These are phyloP conservation scores for Nomada goodeniana DNA, from an alignment of 2,888 invertebrate species.

Conservation along the genomic window DNA sequence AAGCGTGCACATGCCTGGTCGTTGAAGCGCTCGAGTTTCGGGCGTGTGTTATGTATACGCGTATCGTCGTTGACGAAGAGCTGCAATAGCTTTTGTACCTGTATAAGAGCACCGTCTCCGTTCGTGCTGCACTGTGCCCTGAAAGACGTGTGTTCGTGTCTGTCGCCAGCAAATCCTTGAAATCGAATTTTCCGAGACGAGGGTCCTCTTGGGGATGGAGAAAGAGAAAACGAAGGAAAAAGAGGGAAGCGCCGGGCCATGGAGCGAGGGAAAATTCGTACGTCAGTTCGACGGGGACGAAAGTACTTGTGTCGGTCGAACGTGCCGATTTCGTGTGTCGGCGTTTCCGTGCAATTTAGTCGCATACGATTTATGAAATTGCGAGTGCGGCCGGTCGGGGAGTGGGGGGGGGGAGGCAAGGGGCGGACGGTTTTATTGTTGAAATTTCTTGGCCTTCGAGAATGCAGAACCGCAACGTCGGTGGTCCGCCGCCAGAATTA, in stretches of 20 bases:
- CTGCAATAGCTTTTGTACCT: slow-evolving; percentile 42
- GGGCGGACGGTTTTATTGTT: slow-evolving; percentile 21
- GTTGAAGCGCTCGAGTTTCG: slow-evolving; percentile 23
- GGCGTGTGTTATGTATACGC: slow-evolving; percentile 2
- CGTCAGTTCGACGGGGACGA: slow-evolving; percentile 23
- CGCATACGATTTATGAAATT: slow-evolving; percentile 62
- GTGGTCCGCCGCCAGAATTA: not conserved
- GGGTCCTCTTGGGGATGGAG: slow-evolving; percentile 57
- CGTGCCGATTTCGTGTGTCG: slow-evolving; percentile 62
- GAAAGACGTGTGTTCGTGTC: slow-evolving; percentile 57
- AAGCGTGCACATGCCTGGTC: not conserved
- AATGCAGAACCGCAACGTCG: slow-evolving; percentile 6
- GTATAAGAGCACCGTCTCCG: slow-evolving; percentile 43
- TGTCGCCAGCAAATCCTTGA: slow-evolving; percentile 69
- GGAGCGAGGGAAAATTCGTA: slow-evolving; percentile 52
- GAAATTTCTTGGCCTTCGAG: slow-evolving; percentile 28
- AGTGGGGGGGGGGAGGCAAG: not conserved
- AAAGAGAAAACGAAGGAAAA: slow-evolving; percentile 7
- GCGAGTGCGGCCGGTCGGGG: not conserved
- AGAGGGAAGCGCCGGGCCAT: slow-evolving; percentile 27
- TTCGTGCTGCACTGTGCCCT: slow-evolving; percentile 24
- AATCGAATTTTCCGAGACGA: slow-evolving; percentile 71
- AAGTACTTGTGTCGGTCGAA: slow-evolving; percentile 35
- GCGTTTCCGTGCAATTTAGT: slow-evolving; percentile 62
- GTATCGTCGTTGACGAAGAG: slow-evolving; percentile 43